Conservation (phyloP, 2,888 invertebrate species). For the Scelioninae gen. 2 region DNA sequence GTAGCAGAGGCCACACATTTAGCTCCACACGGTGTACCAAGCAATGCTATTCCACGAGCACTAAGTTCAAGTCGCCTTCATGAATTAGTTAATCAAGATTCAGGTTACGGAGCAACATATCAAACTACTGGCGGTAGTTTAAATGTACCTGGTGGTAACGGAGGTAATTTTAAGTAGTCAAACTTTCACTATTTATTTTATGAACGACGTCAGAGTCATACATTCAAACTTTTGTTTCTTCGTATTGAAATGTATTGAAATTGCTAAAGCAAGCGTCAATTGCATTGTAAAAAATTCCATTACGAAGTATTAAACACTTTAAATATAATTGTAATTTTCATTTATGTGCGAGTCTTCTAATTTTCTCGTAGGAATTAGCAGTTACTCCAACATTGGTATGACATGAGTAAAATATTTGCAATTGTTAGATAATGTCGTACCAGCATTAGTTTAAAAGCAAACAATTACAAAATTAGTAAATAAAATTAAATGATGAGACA, state of each 20-base stretch:
- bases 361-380: too few relatives aligned
- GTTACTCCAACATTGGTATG: too few relatives aligned
- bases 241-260: conserved; percentile 44
- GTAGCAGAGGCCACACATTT: conserved; percentile 88
- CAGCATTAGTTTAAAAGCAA: too few relatives aligned
- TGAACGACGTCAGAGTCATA: conserved; percentile 35
- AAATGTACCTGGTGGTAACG: conserved; percentile 79
- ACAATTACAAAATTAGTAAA: too few relatives aligned
- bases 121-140: conserved; percentile 82
- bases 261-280: conserved; percentile 3
- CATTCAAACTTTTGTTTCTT: conserved; percentile 27
- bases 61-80: conserved; percentile 88
- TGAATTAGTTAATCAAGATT: conserved; percentile 84
- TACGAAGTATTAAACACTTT: not conserved
- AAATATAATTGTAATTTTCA: too few relatives aligned
- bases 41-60: conserved; percentile 91
- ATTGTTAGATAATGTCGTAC: too few relatives aligned
- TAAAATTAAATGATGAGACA: too few relatives aligned
- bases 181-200: conserved; percentile 28
- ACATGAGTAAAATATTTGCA: too few relatives aligned
- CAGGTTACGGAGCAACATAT: conserved; percentile 85
- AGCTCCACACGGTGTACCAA: conserved; percentile 96
- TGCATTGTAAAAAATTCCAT: conserved; percentile 30
- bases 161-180: conserved; percentile 63
- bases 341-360: too few relatives aligned